These are phyloP conservation scores for Apoda limacodes DNA, from an alignment of 2,888 invertebrate genomes.

Conservation along the genomic window DNA sequence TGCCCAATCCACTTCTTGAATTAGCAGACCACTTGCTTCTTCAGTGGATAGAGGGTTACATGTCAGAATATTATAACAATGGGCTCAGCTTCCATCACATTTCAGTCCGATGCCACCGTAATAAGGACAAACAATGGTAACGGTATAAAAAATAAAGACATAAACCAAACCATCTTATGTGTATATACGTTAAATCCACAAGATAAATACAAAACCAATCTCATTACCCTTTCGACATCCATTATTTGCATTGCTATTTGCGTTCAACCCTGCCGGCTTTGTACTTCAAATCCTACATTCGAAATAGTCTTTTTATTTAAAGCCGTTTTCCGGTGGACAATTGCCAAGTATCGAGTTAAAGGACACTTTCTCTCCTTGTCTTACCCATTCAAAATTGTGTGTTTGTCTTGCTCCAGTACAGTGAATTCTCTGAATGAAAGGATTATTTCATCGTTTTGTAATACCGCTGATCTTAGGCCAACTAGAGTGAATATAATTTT, in stretches of 20 bases:
- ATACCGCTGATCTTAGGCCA: slow-evolving; percentile 48
- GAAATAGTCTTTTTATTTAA: slow-evolving; percentile 53
- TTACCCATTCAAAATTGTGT: slow-evolving; percentile 22
- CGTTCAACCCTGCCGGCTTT: slow-evolving; percentile 31
- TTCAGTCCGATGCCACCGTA: too few species aligned
- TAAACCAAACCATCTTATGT: too few species aligned
- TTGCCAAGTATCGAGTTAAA: slow-evolving; percentile 60
- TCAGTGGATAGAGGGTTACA: too few species aligned
- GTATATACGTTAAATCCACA: too few species aligned
- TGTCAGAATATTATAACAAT: too few species aligned
- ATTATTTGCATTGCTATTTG: not conserved
- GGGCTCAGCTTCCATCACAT: too few species aligned
- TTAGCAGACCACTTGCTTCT: too few species aligned
- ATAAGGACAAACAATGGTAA: too few species aligned
- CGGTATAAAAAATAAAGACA: too few species aligned
- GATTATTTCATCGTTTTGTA: slow-evolving; percentile 54
- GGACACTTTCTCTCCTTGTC: slow-evolving; percentile 33
- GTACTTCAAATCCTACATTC: slow-evolving; percentile 55
- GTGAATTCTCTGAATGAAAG: slow-evolving; percentile 64
- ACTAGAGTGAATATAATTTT: slow-evolving; percentile 57
- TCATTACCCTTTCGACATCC: too few species aligned
- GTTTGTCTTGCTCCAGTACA: slow-evolving; percentile 30
- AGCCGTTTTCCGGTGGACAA: slow-evolving; percentile 64
- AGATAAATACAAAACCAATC: too few species aligned
- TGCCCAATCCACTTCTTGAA: too few species aligned